Evolutionary conservation across 2,888 invertebrate species (phyloP), one percentile per base, ranked within the genome.

Genomic region (Amphipyra tragopoginis): DNA sequence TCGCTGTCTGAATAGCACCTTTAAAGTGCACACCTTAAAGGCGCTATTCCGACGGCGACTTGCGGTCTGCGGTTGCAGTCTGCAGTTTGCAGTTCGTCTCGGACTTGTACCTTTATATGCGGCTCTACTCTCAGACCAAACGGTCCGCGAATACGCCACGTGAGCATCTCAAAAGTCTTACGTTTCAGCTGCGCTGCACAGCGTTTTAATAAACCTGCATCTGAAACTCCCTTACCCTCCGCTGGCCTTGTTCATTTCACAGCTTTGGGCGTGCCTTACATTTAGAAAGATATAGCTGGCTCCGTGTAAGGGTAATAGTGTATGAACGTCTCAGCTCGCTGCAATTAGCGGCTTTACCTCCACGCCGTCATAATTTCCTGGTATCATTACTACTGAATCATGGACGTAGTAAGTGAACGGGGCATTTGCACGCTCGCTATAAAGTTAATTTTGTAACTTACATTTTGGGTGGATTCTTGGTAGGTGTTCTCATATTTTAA

Each of bases 261-360:
- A 66, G 66, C 53, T 69, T 52, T 42, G 49, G 51, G 51, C 63
- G 54, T 56, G 55, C 52, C 42, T 57, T 54, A 58, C 65, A 72
- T 65, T 65, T 48, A 44, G 47, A 70, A 56, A 73, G 47, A 62
- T 55, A 67, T 76, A 56, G 42, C 49, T 38, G 11, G 36, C 66
- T 72, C 48, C 52, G 57, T 56, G 58, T 62, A 72, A 43, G 43
- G 50, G 66, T 68, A 70, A 73, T 70, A 73, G 59, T 70, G 58
- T 75, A 67, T 67, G 63, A 75, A 75, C 57, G 51, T 75, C 68
- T 78, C 76, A 72, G 68, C 61, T 63, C 58, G 42, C 54, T 75
- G 77, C 68, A 75, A 67, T 77, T 77, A 79, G 72, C 61, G 66
- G 72, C 50, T 51, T 55, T 43, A 52, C 62, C 55, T 42, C 59